phyloP scores from a whole-genome alignment of 2,797 vertebrate species.

The Myripristis jacobus region DNA sequence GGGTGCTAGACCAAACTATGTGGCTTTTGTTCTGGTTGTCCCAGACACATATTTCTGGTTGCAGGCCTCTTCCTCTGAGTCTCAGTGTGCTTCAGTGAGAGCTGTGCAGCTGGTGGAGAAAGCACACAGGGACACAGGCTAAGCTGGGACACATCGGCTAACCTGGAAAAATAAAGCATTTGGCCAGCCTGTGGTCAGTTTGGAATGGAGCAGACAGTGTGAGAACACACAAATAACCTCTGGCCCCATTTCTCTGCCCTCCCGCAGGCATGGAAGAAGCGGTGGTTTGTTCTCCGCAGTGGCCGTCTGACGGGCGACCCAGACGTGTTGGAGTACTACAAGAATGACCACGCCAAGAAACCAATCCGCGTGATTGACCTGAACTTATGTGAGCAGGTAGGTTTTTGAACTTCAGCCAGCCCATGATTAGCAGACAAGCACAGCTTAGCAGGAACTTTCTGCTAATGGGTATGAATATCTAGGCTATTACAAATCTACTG shows the following conservation, averaged over 20 bases:
- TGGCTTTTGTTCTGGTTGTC: constrained; percentile 73
- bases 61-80: constrained; percentile 60
- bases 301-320: constrained; percentile 97
- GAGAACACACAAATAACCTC: constrained; percentile 67
- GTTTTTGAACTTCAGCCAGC: not conserved
- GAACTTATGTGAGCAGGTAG: constrained; percentile 96
- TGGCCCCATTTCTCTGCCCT: constrained; percentile 60
- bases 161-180: constrained; percentile 67
- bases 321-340: constrained; percentile 99
- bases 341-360: constrained; percentile 99
- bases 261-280: constrained; percentile 98
- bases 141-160: constrained; percentile 47
- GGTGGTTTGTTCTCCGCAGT: constrained; percentile 98
- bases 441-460: not conserved
- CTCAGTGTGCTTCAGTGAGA: constrained; percentile 44
- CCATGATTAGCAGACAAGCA: not conserved
- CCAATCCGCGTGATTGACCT: constrained; percentile 99
- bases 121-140: constrained; percentile 57
- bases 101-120: constrained; percentile 60
- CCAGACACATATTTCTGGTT: constrained; percentile 76
- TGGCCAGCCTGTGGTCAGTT: constrained; percentile 58
- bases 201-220: constrained; percentile 65
- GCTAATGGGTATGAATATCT: not conserved
- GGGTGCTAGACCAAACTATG: constrained; percentile 72
- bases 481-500: not conserved